Base-by-base conservation (phyloP, 2,113 vertebrate genomes). In the Brienomyrus longianalis region DNA sequence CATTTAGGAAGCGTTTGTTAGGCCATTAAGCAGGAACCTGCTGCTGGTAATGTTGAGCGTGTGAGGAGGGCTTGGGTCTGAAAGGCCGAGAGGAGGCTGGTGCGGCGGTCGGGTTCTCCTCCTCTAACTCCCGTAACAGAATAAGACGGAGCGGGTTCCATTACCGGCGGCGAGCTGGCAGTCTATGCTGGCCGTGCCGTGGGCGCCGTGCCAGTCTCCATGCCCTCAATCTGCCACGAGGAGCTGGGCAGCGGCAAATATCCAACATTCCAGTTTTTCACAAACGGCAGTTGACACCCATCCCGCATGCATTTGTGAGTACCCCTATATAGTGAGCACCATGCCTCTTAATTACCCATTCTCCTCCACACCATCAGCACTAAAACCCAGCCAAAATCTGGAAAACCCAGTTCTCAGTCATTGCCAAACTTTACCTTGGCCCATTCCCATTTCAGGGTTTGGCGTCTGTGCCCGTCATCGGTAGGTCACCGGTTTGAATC, bases 151-250 rank as follows among this genome's bases (percentile, higher is more conserved):
- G 94, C 94, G 91, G 95, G 96, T 96, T 96, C 96, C 96, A 96
- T 97, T 97, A 96, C 95, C 94, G 93, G 93, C 92, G 92, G 95
- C 94, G 95, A 96, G 96, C 93, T 94, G 96, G 95, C 96, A 97
- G 97, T 97, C 97, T 97, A 97, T 94, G 95, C 95, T 95, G 95
- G 96, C 96, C 95, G 94, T 93, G 94, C 90, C 62, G 92, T 96
- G 96, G 95, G 95, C 95, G 94, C 95, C 95, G 15, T 39, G 92
- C 96, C 96, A 95, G 96, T 95, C 95, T 95, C 94, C 95, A 95
- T 90, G 90, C 94, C 93, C 95, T 96, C 96, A 95, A 95, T 97
- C 96, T 96, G 95, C 92, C 95, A 96, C 93, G 93, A 35, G 51
- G 95, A 96, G 94, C 47, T n/a, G 8, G n/a, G 27, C 13, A 48